Conservation (phyloP, 23 tunicate genomes). For the Ciona savignyi region DNA sequence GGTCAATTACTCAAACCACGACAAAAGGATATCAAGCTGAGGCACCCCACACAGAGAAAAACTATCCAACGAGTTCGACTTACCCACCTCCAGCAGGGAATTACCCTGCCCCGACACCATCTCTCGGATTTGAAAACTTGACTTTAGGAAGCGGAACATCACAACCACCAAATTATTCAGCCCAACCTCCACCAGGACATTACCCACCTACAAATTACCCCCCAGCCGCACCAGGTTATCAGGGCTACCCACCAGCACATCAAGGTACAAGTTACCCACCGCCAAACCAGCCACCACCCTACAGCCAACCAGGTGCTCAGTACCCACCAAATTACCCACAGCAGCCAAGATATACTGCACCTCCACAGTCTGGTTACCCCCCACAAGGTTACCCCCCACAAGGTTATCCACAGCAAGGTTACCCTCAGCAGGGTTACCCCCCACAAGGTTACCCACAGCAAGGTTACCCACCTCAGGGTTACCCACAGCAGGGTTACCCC, state of each 20-base stretch:
- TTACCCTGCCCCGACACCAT: slow-evolving; percentile 12
- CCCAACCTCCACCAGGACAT: not conserved
- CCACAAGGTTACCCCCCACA: no score
- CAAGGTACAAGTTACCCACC: slow-evolving; percentile 18
- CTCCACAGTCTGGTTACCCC: no score
- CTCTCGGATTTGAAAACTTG: slow-evolving; percentile 34
- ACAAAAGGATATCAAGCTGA: not conserved
- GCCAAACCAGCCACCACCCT: slow-evolving; percentile 5
- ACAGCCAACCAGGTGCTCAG: slow-evolving; percentile 12
- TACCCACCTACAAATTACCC: slow-evolving; percentile 18
- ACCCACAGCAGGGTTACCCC: slow-evolving; percentile 28
- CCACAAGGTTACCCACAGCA: slow-evolving; percentile 27
- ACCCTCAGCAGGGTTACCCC: no score
- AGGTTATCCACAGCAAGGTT: slow-evolving; percentile 33
- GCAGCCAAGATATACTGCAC: no score
- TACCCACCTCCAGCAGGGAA: slow-evolving; percentile 26
- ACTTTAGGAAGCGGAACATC: slow-evolving; percentile 8
- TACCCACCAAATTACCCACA: slow-evolving; percentile 23
- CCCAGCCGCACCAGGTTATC: slow-evolving; percentile 20
- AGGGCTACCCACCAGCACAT: slow-evolving; percentile 8
- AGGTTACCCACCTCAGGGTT: slow-evolving; percentile 20
- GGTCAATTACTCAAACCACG: slow-evolving; percentile 14
- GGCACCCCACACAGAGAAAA: slow-evolving; percentile 4
- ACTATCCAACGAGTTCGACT: slow-evolving; percentile 5
- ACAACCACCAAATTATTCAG: not conserved